These are phyloP conservation scores for Oreochromis tanganicae DNA, from an alignment of 2,113 vertebrate species.

Conservation along the genomic window DNA sequence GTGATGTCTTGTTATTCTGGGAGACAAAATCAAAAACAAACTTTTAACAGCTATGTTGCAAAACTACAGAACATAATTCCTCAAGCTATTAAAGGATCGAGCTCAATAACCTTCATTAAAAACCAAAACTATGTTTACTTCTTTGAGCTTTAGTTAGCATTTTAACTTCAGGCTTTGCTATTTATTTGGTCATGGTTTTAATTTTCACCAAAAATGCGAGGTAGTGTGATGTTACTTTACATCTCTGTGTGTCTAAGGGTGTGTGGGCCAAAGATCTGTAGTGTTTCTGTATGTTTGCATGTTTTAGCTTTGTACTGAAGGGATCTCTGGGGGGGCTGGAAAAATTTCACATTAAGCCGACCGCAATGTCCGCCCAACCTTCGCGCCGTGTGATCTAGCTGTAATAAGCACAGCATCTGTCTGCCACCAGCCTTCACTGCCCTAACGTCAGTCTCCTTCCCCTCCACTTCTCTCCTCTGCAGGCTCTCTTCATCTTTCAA, in stretches of 20 bases:
- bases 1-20: not conserved
- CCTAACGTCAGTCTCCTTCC: not conserved
- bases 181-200: not conserved
- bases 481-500: not conserved
- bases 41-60: not conserved
- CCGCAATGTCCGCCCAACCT: not conserved
- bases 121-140: not conserved
- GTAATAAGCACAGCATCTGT: constrained; percentile 41
- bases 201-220: not conserved
- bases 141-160: not conserved
- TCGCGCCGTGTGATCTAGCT: not conserved
- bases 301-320: not conserved
- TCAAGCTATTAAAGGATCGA: not conserved
- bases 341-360: constrained; percentile 1
- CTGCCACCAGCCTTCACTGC: not conserved
- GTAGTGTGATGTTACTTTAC: not conserved
- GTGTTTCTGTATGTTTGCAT: not conserved
- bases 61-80: not conserved
- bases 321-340: not conserved
- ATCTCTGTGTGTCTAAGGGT: not conserved
- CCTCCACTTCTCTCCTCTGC: not conserved
- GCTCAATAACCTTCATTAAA: not conserved
- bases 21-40: not conserved
- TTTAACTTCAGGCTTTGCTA: not conserved
- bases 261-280: not conserved